These are phyloP conservation scores for Crypturellus tataupa DNA, from an alignment of 2,797 vertebrate genomes.

Conservation along the genomic window DNA sequence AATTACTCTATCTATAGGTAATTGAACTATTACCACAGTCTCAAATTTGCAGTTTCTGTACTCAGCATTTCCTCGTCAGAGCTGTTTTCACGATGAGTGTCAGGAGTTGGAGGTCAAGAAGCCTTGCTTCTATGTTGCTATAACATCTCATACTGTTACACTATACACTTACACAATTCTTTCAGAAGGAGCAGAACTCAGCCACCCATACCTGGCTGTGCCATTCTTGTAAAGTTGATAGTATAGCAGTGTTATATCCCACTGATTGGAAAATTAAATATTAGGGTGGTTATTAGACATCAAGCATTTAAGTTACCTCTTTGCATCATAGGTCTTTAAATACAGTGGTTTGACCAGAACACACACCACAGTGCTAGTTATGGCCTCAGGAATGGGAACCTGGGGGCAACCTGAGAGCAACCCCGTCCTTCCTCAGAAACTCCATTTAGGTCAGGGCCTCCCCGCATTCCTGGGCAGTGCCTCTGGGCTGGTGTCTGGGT, in stretches of 20 bases:
- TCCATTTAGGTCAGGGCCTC: not conserved
- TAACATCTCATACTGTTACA: not conserved
- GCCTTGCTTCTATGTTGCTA: not conserved
- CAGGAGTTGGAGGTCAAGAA: not conserved
- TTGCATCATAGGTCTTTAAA: not conserved
- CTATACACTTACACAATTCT: accelerated
- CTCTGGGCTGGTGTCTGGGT: not conserved
- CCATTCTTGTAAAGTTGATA: not conserved
- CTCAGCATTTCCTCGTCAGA: not conserved
- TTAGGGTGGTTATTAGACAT: not conserved
- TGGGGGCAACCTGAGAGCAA: not conserved
- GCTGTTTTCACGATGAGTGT: not conserved
- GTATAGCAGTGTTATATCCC: not conserved
- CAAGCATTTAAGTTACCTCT: not conserved
- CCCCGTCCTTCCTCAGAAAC: not conserved
- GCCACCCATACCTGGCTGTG: not conserved
- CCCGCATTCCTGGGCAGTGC: not conserved
- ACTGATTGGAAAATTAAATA: not conserved
- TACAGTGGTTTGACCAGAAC: not conserved
- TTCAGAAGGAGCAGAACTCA: not conserved
- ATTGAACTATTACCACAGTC: not conserved
- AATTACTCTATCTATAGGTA: accelerated
- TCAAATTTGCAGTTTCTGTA: not conserved
- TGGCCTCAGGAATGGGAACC: not conserved
- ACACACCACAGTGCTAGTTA: not conserved